Conservation (phyloP, 2,888 invertebrate species). For the Coleophora flavipennella region DNA sequence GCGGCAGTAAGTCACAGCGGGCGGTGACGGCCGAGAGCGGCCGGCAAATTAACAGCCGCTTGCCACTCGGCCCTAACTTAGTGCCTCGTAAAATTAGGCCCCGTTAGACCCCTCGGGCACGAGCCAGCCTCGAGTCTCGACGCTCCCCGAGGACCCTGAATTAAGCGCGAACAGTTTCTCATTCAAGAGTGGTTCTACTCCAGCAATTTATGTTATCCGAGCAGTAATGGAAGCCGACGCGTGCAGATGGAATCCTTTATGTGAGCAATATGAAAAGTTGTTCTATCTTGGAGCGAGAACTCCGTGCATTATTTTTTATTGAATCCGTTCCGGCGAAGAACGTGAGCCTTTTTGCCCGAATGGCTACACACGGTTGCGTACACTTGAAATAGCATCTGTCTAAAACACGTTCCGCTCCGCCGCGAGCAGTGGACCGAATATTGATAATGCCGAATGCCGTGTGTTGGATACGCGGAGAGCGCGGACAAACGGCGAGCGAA, state of each 20-base stretch:
- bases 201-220: slow-evolving; percentile 5
- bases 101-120: slow-evolving; percentile 55
- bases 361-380: slow-evolving; percentile 30
- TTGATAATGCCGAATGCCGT: slow-evolving; percentile 36
- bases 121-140: slow-evolving; percentile 24
- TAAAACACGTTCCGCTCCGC: slow-evolving; percentile 35
- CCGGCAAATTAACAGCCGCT: slow-evolving; percentile 67
- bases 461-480: slow-evolving; percentile 23
- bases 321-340: slow-evolving; percentile 9
- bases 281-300: slow-evolving; percentile 13
- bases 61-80: slow-evolving; percentile 64
- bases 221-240: slow-evolving; percentile 4
- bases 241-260: slow-evolving; percentile 7
- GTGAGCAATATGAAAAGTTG: slow-evolving; percentile 4
- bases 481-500: no score
- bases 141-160: slow-evolving; percentile 36
- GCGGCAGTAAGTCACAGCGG: slow-evolving; percentile 60
- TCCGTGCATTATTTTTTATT: slow-evolving; percentile 17
- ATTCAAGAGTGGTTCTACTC: slow-evolving; percentile 35
- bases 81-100: slow-evolving; percentile 69
- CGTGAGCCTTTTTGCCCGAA: slow-evolving; percentile 36
- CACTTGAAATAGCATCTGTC: slow-evolving; percentile 44
- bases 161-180: slow-evolving; percentile 40
- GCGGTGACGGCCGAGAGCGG: slow-evolving; percentile 53
- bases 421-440: slow-evolving; percentile 42